Percentiles rank a stretch among this genome's conserved stretches.
Evolutionary conservation across 2,113 vertebrate species (phyloP).

Genomic region (Brachirus orientalis): DNA sequence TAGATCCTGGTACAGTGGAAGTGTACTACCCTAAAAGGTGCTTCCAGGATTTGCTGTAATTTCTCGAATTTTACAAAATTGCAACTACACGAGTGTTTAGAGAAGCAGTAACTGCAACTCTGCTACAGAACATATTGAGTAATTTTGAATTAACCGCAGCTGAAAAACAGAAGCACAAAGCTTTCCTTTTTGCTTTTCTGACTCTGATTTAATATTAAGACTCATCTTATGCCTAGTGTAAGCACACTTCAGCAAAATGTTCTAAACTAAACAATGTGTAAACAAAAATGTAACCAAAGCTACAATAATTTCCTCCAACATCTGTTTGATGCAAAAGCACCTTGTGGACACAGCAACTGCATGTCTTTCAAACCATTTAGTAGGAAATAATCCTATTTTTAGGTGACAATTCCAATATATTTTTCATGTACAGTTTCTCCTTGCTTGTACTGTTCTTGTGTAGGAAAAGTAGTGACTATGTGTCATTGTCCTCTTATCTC

Average conservation of each 20-base stretch:
- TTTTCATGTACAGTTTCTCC: conserved; percentile 1
- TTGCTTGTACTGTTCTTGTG: conserved; percentile 11
- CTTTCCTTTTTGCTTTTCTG: conserved; percentile 31
- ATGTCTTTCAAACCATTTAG: too few relatives aligned
- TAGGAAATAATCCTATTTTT: too few relatives aligned
- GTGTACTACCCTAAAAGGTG: not conserved
- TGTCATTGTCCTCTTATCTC: conserved; percentile 65
- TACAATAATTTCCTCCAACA: too few relatives aligned
- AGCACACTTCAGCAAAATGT: not conserved
- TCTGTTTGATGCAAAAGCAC: too few relatives aligned
- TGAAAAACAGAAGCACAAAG: conserved; percentile 53
- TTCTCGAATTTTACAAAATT: conserved; percentile 22
- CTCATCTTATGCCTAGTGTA: not conserved
- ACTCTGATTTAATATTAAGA: conserved; percentile 22
- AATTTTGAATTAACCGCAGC: conserved; percentile 37
- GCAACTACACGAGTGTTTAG: conserved; percentile 48
- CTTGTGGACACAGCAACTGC: too few relatives aligned
- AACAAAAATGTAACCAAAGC: too few relatives aligned
- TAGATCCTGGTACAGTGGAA: too few relatives aligned
- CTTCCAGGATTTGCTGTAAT: conserved; percentile 9
- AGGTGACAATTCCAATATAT: not conserved
- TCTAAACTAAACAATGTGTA: too few relatives aligned
- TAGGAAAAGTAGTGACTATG: conserved; percentile 20
- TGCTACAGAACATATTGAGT: conserved; percentile 43
- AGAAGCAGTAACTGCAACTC: conserved; percentile 47